Evolutionary conservation across 1,140 invertebrate species (phyloP), one percentile per base, ranked within the genome.

Genomic region (Drosophila aff.): DNA sequence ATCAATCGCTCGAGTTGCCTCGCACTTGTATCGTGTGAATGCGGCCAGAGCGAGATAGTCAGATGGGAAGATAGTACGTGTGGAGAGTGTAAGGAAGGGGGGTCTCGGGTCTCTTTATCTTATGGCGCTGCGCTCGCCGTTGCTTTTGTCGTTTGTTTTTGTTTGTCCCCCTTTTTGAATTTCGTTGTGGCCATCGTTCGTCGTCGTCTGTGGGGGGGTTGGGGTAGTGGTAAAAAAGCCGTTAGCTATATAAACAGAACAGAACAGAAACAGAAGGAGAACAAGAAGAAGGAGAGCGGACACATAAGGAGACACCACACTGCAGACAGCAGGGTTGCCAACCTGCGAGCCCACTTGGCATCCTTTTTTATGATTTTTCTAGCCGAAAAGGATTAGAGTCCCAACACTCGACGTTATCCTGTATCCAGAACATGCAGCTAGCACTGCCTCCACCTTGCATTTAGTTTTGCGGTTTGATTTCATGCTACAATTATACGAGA

Each of bases 11-110:
- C 64, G 64, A 71, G 49, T 40, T 36, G 63, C 49, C 63, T 71
- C 86, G 82, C 85, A 91, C 85, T 90, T 91, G 86, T 90, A 85
- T 89, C 78, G 73, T 75, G 81, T 65, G 75, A 80, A 81, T 79
- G 75, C 67, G 63, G 36, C 57, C 61, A 41, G 49, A 47, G 31
- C 21, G 26, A 58, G 50, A 76, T 60, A 60, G 36, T 9, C 33
- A 62, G 59, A 64, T 47, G 23, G 41, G 38, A 47, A 63, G 58
- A 65, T 65, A 73, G 66, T 64, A 23, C n/a, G 23, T 28, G 23
- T 36, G 61, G 26, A 63, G 60, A 46, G 44, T 60, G 49, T 26
- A 18, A 46, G 31, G 73, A 76, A 71, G 75, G 65, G 71, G 66
- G 71, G 66, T 68, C 64, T 67, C 57, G 65, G 71, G 74, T 49